Base-by-base conservation (phyloP, 1,140 invertebrate genomes). In the Drosophila rufa region DNA sequence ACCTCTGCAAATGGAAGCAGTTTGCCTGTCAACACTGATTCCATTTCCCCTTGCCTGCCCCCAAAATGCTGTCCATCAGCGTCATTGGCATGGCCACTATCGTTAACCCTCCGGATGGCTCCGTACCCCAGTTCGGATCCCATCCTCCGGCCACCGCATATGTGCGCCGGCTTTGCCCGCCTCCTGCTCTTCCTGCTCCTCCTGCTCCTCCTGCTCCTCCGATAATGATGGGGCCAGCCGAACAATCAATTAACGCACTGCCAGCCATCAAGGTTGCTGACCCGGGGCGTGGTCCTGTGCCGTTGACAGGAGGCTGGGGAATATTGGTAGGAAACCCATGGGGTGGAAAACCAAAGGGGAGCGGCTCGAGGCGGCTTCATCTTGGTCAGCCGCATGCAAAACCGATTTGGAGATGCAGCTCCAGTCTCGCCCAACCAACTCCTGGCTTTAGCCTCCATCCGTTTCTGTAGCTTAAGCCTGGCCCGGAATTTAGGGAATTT, bases 191-290 rank as follows among this genome's bases (percentile, higher is more conserved):
- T 27, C 25, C 25, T n/a, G n/a, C n/a, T n/a, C 61, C 70, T 73
- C 47, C 65, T 27, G 4, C 4, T 4, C 27, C 27, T 27, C 27
- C 27, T 27, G 5, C 27, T 27, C 67, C 70, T 73, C 43, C 65
- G 64, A 71, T 74, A 76, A 80, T 80, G 66, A 84, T 80, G 71
- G 62, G 61, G 33, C 45, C 58, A 59, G 69, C 61, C 62, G 71
- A 85, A 85, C 79, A 85, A 87, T 87, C 83, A 77, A 77, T 77
- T 77, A 77, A 77, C 75, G 75, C 75, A 76, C 69, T 67, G 66
- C 45, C 79, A 75, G 68, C 68, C 82, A 69, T 74, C 69, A 81
- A 80, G 74, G 47, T 75, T 56, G 58, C 47, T 61, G 68, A 62
- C 48, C 69, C 30, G 42, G 36, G 19, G 58, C 50, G 45, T 47